Evolutionary conservation across 2,888 invertebrate genomes (phyloP).

Genomic region (Drosophila pegasa): DNA sequence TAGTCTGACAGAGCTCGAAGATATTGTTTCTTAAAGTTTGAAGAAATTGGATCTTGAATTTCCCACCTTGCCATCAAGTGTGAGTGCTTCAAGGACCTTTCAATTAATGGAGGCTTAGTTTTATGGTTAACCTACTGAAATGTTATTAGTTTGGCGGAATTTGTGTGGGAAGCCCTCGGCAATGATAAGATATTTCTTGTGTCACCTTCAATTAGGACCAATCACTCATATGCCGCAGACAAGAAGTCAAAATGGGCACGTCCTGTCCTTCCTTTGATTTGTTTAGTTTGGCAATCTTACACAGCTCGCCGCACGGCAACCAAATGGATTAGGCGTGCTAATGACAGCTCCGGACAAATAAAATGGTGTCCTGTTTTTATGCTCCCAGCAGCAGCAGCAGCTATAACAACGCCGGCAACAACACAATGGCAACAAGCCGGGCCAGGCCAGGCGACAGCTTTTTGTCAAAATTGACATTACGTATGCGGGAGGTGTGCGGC

Average conservation of each 20-base stretch:
- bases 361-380: constrained; percentile 57
- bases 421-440: constrained; percentile 25
- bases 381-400: constrained; percentile 24
- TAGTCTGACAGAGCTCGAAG: no score
- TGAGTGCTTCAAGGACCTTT: constrained; percentile 1
- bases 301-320: constrained; percentile 48
- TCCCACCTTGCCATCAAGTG: no score
- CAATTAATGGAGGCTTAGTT: constrained; percentile 22
- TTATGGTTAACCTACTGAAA: background rate
- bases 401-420: constrained; percentile 14
- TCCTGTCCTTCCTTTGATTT: constrained; percentile 61
- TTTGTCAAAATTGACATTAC: constrained; percentile 75
- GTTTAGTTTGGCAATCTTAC: constrained; percentile 68
- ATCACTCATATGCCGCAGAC: constrained; percentile 39
- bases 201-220: constrained; percentile 58
- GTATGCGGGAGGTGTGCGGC: constrained; percentile 59
- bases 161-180: background rate
- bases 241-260: constrained; percentile 49
- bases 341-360: constrained; percentile 62
- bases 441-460: constrained; percentile 67
- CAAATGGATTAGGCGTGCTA: constrained; percentile 76
- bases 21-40: no score
- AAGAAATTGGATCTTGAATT: constrained; percentile 27
- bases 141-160: constrained; percentile 11
- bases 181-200: constrained; percentile 10